Conservation (phyloP, 1,140 invertebrate genomes). For the Tribolium castaneum region DNA sequence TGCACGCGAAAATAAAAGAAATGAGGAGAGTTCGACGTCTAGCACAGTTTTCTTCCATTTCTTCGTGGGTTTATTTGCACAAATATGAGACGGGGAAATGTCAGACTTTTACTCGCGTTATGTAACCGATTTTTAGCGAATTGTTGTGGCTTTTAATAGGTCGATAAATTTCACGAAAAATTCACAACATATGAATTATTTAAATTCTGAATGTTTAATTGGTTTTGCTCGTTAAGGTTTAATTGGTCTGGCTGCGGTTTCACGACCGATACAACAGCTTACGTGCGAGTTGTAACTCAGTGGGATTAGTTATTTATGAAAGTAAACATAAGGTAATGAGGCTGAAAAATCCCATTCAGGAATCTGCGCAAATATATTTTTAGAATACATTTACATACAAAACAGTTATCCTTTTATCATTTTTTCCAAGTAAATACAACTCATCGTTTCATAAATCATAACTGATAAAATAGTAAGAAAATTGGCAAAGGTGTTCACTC, state of each 20-base stretch:
- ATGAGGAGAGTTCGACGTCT: background rate
- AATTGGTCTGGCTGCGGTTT: background rate
- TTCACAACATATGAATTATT: background rate
- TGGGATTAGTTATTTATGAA: background rate
- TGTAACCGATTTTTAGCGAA: background rate
- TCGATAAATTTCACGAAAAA: background rate
- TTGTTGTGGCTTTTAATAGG: background rate
- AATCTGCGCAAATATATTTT: background rate
- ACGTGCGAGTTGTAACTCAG: background rate
- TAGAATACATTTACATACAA: background rate
- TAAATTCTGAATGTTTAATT: background rate
- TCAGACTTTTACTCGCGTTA: background rate
- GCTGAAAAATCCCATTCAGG: background rate
- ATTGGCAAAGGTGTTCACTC: no score
- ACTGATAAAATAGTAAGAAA: no score
- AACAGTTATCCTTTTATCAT: no score
- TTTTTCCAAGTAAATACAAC: no score
- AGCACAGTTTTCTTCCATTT: background rate
- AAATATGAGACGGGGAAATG: background rate
- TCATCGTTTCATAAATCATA: no score
- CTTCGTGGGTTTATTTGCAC: background rate
- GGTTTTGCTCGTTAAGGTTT: background rate
- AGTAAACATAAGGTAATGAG: background rate
- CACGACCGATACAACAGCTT: background rate
- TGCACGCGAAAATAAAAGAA: background rate